Evolutionary conservation across 2,113 vertebrate species (phyloP), one percentile per base, ranked within the genome.

Genomic region (Engystomops pustulosus): DNA sequence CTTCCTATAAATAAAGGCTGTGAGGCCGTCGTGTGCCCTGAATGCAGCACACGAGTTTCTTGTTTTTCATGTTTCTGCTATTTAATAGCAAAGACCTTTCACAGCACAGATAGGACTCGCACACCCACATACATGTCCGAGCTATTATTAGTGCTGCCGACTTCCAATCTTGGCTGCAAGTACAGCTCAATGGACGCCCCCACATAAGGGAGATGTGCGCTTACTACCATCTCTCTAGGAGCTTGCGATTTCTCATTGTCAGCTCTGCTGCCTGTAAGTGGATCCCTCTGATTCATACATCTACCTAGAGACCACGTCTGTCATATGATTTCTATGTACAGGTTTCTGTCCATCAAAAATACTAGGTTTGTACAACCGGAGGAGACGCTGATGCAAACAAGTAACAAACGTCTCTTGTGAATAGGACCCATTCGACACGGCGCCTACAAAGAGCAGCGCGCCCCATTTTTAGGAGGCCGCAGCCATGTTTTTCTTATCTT

Each of bases 121-220:
- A 38, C 68, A 36, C 68, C 80, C 34, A 81, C 67, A 58, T 58
- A 30, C 18, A 53, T 27, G 68, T 65, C 17, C 71, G 25, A 18
- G 23, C 53, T 83, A 83, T 75, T 44, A 65, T 83, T 75, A 83
- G 81, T 44, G 30, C 55, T 34, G 27, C 70, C 47, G 74, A 20
- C 65, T 83, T 58, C 27, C 44, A 75, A 83, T 65, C 81, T 62
- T 36, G 53, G 34, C 25, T 15, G 18, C 14, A 32, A 47, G 70
- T 62, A 12, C 44, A 36, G 25, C 65, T 36, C 62, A 23, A 15
- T 17, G 11, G 65, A 27, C 60, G 60, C 82, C 72, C 34, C 67
- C 82, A 55, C 38, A 38, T n/a, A 51, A 30, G 11, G 23, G 60
- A 76, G 53, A 51, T 14, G 30, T 20, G 20, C 58, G 3, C 36